Base-by-base conservation (phyloP, 2,888 invertebrate species). In the Zaprionus obscuricornis region DNA sequence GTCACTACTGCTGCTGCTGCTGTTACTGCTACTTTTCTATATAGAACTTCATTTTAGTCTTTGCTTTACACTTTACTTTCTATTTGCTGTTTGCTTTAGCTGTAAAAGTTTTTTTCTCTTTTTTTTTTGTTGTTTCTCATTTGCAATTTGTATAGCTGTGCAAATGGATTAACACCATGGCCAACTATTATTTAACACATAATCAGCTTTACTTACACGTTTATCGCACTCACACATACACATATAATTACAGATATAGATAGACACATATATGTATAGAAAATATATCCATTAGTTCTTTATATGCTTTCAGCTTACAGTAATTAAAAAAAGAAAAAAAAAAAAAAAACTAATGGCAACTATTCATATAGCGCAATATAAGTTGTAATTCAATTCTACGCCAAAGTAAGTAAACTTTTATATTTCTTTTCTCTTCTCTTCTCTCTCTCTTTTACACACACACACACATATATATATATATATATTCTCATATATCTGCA, bases 381-480 rank as follows among this genome's bases (percentile, higher is more conserved):
- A 52, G 51, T 31, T 34, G 40, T 65, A 51, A 81, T 77, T 37
- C 65, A 39, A 62, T 29, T 13, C 36, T 18, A 22, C 37, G 55
- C 40, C n/a, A n/a, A 56, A 58, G 70, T 74, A 82, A 74, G 74
- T 69, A 69, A 74, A 34, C 47, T 31, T 13, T n/a, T n/a, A n/a
- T n/a, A n/a, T n/a, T n/a, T n/a, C n/a, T n/a, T n/a, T n/a, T n/a
- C n/a, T n/a, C n/a, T n/a, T n/a, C n/a, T n/a, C n/a, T n/a, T n/a
- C n/a, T n/a, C n/a, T n/a, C n/a, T n/a, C n/a, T n/a, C n/a, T n/a
- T n/a, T n/a, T 20, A 43, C 6, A 26, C 10, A 13, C 11, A n/a
- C 27, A 24, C 14, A 10, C 10, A 33, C n/a, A 18, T 14, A 29
- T 26, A 33, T 18, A 34, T 43, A 29, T n/a, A 46, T n/a, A n/a